Percentiles rank a stretch among this genome's conserved stretches.
phyloP scores from a whole-genome alignment of 2,888 invertebrate genomes.

The Automeris io region DNA sequence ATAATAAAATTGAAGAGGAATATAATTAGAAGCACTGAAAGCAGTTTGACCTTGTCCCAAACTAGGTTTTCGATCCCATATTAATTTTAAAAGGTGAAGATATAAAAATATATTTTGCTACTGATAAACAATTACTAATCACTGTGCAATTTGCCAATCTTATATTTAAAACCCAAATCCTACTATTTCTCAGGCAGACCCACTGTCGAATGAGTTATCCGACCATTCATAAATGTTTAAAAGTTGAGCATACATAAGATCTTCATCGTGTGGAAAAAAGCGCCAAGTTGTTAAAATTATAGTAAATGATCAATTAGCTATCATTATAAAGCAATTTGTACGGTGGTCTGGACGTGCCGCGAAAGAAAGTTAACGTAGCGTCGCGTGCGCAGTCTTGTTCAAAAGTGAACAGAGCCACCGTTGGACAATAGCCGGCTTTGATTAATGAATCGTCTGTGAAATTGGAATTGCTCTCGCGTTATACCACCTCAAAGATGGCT shows the following conservation, averaged over 20 bases:
- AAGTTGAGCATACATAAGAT: not conserved
- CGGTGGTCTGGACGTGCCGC: conserved; percentile 26
- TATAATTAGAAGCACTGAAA: too few relatives aligned
- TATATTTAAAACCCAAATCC: too few relatives aligned
- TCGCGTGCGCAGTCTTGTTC: conserved; percentile 34
- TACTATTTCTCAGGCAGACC: too few relatives aligned
- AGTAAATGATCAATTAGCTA: conserved; percentile 45
- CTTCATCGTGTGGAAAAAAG: conserved; percentile 15
- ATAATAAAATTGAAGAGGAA: too few relatives aligned
- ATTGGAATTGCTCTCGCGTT: conserved; percentile 39
- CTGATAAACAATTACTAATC: too few relatives aligned
- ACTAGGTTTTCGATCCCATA: too few relatives aligned
- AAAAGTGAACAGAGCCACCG: conserved; percentile 27
- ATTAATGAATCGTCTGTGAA: conserved; percentile 50
- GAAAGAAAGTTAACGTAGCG: conserved; percentile 40
- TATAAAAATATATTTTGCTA: too few relatives aligned
- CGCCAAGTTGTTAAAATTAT: conserved; percentile 29
- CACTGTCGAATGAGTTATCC: too few relatives aligned
- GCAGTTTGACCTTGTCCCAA: too few relatives aligned
- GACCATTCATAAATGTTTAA: conserved; percentile 6
- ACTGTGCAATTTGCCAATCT: too few relatives aligned
- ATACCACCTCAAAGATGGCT: conserved; percentile 19
- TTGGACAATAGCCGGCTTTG: conserved; percentile 33
- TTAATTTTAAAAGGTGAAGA: too few relatives aligned
- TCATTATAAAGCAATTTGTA: conserved; percentile 62